A percentile compares a stretch with the other conserved stretches of the same genome.
Conservation (phyloP, 2,797 vertebrate species). For the Premnoplex brunnescens region DNA sequence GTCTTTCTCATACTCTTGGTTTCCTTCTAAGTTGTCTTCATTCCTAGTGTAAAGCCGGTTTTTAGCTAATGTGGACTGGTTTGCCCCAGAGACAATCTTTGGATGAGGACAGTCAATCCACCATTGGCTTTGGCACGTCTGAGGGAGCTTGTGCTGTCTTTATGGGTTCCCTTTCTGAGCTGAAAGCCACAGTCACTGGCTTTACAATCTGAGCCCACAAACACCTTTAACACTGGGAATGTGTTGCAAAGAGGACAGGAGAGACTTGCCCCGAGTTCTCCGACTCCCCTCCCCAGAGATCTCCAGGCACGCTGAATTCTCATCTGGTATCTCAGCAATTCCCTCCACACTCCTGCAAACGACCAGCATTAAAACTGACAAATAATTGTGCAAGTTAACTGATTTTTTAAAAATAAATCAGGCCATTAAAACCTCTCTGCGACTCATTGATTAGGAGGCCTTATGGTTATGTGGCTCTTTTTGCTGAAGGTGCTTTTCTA, state of each 20-base stretch:
- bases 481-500: slow-evolving; percentile 30
- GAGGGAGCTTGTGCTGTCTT: background rate
- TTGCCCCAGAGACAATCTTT: background rate
- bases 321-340: background rate
- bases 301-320: background rate
- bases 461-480: slow-evolving; percentile 5
- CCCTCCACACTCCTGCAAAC: background rate
- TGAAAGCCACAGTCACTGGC: background rate
- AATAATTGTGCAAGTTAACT: background rate
- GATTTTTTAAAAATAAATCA: background rate
- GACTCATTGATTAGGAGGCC: background rate
- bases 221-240: background rate
- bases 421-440: background rate
- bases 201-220: background rate
- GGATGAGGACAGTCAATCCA: background rate
- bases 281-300: background rate
- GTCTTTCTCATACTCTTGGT: background rate
- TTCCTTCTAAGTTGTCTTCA: background rate
- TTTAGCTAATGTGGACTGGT: background rate
- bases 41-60: background rate
- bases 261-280: background rate
- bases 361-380: background rate
- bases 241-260: background rate
- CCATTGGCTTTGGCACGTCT: background rate
- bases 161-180: background rate